A percentile compares a stretch with the other conserved stretches of the same genome.
Conservation (phyloP, 2,113 vertebrate species). For the Hippocampus abdominalis region DNA sequence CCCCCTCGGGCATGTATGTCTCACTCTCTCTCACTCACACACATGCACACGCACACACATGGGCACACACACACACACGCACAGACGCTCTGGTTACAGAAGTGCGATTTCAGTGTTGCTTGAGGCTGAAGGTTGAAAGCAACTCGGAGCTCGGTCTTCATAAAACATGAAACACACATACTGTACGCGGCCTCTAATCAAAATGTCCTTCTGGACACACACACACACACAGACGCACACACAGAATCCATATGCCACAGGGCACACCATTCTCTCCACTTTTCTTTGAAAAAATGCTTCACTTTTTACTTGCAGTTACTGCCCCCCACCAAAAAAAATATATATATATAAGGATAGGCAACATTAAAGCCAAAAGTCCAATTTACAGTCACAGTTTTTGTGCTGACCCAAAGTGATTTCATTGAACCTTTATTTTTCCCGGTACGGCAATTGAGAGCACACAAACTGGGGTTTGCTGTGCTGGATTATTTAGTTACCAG, state of each 20-base stretch:
- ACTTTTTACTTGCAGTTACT: constrained; percentile 10
- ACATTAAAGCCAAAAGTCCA: neutral
- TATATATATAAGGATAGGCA: neutral
- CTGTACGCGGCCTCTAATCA: constrained; percentile 25
- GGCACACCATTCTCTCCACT: constrained; percentile 2
- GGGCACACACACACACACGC: neutral
- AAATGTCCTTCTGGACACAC: constrained; percentile 14
- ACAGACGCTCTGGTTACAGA: neutral
- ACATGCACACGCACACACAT: neutral
- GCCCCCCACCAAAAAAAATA: neutral
- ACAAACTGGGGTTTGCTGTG: neutral
- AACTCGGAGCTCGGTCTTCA: constrained; percentile 24
- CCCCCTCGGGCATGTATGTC: neutral
- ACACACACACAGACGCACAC: constrained; percentile 1
- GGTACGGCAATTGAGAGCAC: too few relatives aligned
- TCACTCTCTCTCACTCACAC: constrained; percentile 16
- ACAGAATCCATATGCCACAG: constrained; percentile 35
- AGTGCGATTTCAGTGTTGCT: constrained; percentile 19
- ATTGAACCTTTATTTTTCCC: too few relatives aligned
- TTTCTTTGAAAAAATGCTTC: neutral
- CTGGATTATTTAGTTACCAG: neutral
- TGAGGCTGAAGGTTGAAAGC: constrained; percentile 8
- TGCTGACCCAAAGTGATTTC: too few relatives aligned
- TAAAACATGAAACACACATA: constrained; percentile 35
- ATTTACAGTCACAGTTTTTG: too few relatives aligned